phyloP scores from a whole-genome alignment of 2,113 vertebrate genomes.

The Conger conger region DNA sequence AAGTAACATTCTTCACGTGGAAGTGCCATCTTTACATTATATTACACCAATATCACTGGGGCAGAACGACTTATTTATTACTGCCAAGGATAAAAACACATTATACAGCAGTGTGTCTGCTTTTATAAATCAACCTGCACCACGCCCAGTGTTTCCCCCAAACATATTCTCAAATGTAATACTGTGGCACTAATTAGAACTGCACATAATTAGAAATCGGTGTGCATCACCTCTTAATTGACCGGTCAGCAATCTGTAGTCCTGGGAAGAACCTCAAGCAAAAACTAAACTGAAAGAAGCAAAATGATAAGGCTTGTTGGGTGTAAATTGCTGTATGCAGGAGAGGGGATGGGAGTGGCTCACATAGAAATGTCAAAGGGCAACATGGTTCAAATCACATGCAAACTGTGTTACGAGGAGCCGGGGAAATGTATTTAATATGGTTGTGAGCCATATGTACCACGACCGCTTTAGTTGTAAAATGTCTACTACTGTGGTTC shows the following conservation, averaged over 20 bases:
- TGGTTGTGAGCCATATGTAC: not conserved
- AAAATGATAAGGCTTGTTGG: not conserved
- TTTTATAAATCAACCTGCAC: constrained; percentile 29
- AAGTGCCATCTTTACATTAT: constrained; percentile 43
- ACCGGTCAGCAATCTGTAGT: not conserved
- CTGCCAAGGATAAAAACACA: not conserved
- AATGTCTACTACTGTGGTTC: not conserved
- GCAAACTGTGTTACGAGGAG: not conserved
- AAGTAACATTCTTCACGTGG: constrained; percentile 37
- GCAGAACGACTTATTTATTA: constrained; percentile 10
- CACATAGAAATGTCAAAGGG: not conserved
- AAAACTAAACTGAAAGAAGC: not conserved
- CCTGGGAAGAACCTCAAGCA: not conserved
- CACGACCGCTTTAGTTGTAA: not conserved
- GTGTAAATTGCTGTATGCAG: not conserved
- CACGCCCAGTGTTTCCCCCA: not conserved
- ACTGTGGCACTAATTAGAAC: not conserved
- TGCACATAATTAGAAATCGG: not conserved
- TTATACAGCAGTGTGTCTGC: not conserved
- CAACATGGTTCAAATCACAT: not conserved
- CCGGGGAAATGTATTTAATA: not conserved
- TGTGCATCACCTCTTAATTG: not conserved
- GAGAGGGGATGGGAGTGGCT: not conserved
- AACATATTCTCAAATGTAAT: constrained; percentile 5
- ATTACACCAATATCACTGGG: constrained; percentile 30